Conservation (phyloP, 2,888 invertebrate genomes). For the Strigamia transsilvanica region DNA sequence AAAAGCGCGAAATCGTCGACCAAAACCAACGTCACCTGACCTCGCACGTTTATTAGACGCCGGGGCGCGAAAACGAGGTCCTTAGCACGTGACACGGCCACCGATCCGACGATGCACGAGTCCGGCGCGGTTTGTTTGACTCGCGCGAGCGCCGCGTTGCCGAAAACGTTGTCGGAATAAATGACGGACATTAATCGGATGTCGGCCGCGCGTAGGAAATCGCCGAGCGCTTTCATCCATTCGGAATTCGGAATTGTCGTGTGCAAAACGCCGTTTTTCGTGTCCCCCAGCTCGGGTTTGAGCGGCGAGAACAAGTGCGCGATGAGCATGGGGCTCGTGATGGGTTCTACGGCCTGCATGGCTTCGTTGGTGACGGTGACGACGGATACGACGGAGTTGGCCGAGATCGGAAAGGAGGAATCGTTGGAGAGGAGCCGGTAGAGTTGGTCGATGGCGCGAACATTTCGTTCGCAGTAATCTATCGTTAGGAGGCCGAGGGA, state of each 20-base stretch:
- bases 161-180: not conserved
- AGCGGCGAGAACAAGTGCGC: not conserved
- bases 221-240: slow-evolving; percentile 33
- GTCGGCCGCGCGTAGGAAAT: not conserved
- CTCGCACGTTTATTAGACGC: not conserved
- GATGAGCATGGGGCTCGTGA: not conserved
- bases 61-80: not conserved
- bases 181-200: slow-evolving; percentile 23
- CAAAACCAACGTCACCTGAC: not conserved
- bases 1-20: not conserved
- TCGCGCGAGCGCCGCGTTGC: not conserved
- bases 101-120: not conserved
- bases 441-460: slow-evolving; percentile 20
- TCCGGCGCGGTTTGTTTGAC: not conserved
- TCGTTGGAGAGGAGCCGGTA: slow-evolving; percentile 23
- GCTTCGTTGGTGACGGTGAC: not conserved
- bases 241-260: not conserved
- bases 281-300: slow-evolving; percentile 1
- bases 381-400: not conserved
- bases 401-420: not conserved
- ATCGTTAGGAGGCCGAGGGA: slow-evolving; percentile 38
- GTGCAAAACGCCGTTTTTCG: not conserved
- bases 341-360: not conserved
- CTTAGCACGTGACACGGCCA: not conserved
- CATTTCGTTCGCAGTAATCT: slow-evolving; percentile 45